These are phyloP conservation scores for Drosophila auraria DNA, from an alignment of 1,140 invertebrate species.

Conservation along the genomic window DNA sequence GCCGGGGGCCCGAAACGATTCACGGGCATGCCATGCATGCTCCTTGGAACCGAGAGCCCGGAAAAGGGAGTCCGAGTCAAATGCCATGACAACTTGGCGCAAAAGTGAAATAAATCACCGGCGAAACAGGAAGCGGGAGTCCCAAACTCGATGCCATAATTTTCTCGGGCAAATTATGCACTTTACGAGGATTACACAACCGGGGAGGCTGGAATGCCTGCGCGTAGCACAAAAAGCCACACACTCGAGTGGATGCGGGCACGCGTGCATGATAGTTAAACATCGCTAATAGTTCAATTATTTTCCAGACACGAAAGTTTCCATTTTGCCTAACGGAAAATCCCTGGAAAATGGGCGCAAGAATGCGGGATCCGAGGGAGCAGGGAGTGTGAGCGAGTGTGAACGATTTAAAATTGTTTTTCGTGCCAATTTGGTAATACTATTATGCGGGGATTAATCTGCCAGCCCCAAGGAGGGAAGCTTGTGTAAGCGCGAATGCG, in stretches of 20 bases:
- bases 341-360: slow-evolving; percentile 17
- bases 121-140: slow-evolving; percentile 52
- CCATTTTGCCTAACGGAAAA: slow-evolving; percentile 4
- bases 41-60: not conserved
- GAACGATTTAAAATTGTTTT: slow-evolving; percentile 5
- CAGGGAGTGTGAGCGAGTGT: not conserved
- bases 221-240: not conserved
- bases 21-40: slow-evolving; percentile 32
- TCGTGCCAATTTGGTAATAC: slow-evolving; percentile 39
- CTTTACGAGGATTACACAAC: slow-evolving; percentile 47
- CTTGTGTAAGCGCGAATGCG: not conserved
- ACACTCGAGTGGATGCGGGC: slow-evolving; percentile 25
- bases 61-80: slow-evolving; percentile 55
- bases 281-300: slow-evolving; percentile 37
- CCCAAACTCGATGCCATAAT: slow-evolving; percentile 43
- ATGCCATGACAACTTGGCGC: slow-evolving; percentile 73
- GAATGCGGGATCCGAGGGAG: not conserved
- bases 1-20: slow-evolving; percentile 43
- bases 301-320: slow-evolving; percentile 15
- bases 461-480: slow-evolving; percentile 3
- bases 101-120: slow-evolving; percentile 75
- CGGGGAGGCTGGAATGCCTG: slow-evolving; percentile 3
- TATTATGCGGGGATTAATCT: slow-evolving; percentile 27
- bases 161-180: slow-evolving; percentile 75
- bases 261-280: slow-evolving; percentile 52